phyloP scores from a whole-genome alignment of 30 jellyfish, hydroid and myxozoan genomes.

The Chrysaora quinquecirrha region DNA sequence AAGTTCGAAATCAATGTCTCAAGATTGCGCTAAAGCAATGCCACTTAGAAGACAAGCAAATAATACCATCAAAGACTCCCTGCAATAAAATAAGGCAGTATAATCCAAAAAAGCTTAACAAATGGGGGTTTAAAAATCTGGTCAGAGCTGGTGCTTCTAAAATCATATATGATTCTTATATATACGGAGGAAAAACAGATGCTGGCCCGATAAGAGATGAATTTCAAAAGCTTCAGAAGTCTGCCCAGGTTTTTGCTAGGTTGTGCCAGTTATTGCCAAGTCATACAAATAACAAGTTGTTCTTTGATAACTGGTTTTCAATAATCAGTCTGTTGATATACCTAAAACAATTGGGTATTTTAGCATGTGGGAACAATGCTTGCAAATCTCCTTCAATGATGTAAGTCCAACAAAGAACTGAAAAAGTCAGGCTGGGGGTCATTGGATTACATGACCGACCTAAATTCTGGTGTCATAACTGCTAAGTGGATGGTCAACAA shows the following conservation, averaged over 20 bases:
- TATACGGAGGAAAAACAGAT: slow-evolving; percentile 23
- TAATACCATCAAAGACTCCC: too few relatives aligned
- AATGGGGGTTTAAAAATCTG: slow-evolving; percentile 63
- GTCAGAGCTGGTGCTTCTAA: slow-evolving; percentile 77
- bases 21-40: too few relatives aligned
- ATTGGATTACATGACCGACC: too few relatives aligned
- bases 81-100: slow-evolving; percentile 68
- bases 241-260: slow-evolving; percentile 77
- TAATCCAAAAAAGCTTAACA: slow-evolving; percentile 59
- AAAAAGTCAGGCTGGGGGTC: slow-evolving; percentile 57
- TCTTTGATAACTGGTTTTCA: slow-evolving; percentile 80
- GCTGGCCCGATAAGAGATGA: neutral
- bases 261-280: slow-evolving; percentile 61
- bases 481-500: slow-evolving; percentile 73
- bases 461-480: slow-evolving; percentile 66
- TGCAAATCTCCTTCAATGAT: slow-evolving; percentile 62
- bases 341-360: too few relatives aligned
- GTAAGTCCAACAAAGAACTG: slow-evolving; percentile 68
- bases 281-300: slow-evolving; percentile 39
- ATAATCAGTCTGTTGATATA: slow-evolving; percentile 46
- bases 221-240: slow-evolving; percentile 56
- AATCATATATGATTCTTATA: too few relatives aligned
- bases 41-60: too few relatives aligned
- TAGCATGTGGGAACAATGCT: slow-evolving; percentile 80
- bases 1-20: too few relatives aligned